phyloP scores from a whole-genome alignment of 2,113 vertebrate genomes.

The Archocentrus centrarchus region DNA sequence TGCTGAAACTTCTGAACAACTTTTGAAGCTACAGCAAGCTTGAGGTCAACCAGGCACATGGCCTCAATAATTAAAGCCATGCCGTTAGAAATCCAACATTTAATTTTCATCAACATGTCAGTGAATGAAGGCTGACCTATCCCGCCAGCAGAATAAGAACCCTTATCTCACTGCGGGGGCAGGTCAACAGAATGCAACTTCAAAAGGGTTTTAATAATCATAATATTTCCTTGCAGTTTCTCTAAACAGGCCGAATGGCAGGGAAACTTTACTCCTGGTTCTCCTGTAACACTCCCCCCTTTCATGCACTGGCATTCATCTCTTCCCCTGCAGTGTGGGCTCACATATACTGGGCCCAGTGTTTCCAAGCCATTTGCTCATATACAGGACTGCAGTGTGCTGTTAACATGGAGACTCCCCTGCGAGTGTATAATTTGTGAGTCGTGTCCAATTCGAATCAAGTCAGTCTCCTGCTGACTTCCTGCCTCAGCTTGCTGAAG shows the following conservation, averaged over 20 bases:
- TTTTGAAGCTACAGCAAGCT: too few species aligned
- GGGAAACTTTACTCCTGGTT: constrained; percentile 29
- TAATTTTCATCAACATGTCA: constrained; percentile 23
- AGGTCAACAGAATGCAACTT: constrained; percentile 47
- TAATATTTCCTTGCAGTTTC: constrained; percentile 46
- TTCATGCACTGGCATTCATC: constrained; percentile 46
- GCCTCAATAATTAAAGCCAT: neutral
- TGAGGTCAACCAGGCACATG: neutral
- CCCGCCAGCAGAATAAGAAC: constrained; percentile 15
- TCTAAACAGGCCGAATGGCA: constrained; percentile 34
- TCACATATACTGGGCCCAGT: constrained; percentile 54
- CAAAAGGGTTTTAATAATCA: constrained; percentile 52
- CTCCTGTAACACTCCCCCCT: constrained; percentile 55
- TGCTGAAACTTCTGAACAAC: neutral
- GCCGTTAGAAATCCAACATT: neutral
- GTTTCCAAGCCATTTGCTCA: constrained; percentile 50
- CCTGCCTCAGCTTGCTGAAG: constrained; percentile 39
- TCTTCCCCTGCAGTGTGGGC: constrained; percentile 50
- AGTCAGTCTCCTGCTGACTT: constrained; percentile 67
- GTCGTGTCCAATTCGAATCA: constrained; percentile 61
- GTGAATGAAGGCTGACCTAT: constrained; percentile 6
- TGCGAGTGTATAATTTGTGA: constrained; percentile 65
- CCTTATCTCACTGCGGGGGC: constrained; percentile 52
- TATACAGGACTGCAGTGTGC: constrained; percentile 59
- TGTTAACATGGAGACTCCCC: constrained; percentile 61